Evolutionary conservation across 2,888 invertebrate species (phyloP), one percentile per base, ranked within the genome.

Genomic region (Leucophora obtusa): DNA sequence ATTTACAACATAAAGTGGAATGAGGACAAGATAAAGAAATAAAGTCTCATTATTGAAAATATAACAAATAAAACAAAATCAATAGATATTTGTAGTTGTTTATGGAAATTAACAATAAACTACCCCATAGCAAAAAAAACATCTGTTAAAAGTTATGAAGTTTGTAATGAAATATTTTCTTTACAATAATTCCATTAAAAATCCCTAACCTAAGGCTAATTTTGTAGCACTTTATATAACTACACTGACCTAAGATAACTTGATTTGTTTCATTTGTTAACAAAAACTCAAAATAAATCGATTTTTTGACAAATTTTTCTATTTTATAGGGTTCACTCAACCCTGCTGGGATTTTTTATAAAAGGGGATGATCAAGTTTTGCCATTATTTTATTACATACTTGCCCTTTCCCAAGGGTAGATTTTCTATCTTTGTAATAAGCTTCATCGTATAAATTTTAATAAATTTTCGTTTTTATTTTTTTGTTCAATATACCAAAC

Each of bases 161-260:
- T 53, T 62, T 6, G 14, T 43, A 24, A 56, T 6, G 14, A 47
- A 43, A 70, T 8, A 33, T 18, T 58, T 38, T 51, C 24, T 11
- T 59, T 59, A 47, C 1, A 14, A 51, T 43, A 68, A 74, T 53
- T 38, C n/a, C 51, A 65, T 58, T 73, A 53, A 33, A 54, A 66
- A 53, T 58, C 54, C 7, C 53, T 69, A 54, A 56, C 75, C 62
- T 62, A 10, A 50, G 68, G 54, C 62, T 35, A 54, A 47, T 47
- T 47, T 47, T 47, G 28, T n/a, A 47, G 43, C 43, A 47, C 15
- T 47, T 47, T n/a, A 47, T 47, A 1, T 6, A 28, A 38, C 10
- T n/a, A 47, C 33, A 81, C 73, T 81, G 81, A 81, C 81, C 81
- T 80, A 9, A 68, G 50, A 21, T 71, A 62, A 74, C 10, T 51